Percentiles rank a stretch among this genome's conserved stretches.
phyloP scores from a whole-genome alignment of 2,797 vertebrate species.

The Hybognathus amarus region DNA sequence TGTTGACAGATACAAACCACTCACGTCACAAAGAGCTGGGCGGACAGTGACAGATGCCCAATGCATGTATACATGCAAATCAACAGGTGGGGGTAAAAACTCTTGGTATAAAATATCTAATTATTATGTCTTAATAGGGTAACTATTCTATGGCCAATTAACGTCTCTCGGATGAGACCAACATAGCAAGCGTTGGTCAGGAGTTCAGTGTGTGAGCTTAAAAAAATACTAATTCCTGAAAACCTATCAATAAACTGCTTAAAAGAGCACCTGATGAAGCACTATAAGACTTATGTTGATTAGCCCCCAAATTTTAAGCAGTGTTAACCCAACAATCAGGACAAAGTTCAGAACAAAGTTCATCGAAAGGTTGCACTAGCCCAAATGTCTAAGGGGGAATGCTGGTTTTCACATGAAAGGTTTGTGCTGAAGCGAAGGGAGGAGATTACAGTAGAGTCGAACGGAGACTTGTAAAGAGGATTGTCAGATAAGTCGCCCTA shows the following conservation, averaged over 20 bases:
- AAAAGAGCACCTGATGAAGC: constrained; percentile 39
- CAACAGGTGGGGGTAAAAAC: not conserved
- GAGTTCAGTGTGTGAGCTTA: constrained; percentile 53
- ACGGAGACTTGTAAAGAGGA: constrained; percentile 74
- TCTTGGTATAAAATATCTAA: constrained; percentile 3
- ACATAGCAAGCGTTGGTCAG: constrained; percentile 42
- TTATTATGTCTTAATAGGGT: constrained; percentile 12
- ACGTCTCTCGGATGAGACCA: not conserved
- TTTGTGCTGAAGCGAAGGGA: constrained; percentile 50
- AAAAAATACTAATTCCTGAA: constrained; percentile 35
- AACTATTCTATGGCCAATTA: constrained; percentile 31
- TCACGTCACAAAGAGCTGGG: constrained; percentile 8
- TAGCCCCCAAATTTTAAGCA: not conserved
- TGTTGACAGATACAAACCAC: constrained; percentile 54
- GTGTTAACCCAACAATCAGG: constrained; percentile 12
- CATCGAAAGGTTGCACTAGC: not conserved
- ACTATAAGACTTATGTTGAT: constrained; percentile 28
- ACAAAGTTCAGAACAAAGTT: constrained; percentile 21
- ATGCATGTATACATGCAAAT: not conserved
- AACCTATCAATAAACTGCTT: constrained; percentile 43
- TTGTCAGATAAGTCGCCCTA: constrained; percentile 77
- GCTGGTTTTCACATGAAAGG: not conserved
- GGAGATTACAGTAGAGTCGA: constrained; percentile 73
- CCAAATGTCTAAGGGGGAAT: not conserved
- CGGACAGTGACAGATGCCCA: constrained; percentile 35